Conservation (phyloP, 2,113 vertebrate genomes). For the Numida meleagris region DNA sequence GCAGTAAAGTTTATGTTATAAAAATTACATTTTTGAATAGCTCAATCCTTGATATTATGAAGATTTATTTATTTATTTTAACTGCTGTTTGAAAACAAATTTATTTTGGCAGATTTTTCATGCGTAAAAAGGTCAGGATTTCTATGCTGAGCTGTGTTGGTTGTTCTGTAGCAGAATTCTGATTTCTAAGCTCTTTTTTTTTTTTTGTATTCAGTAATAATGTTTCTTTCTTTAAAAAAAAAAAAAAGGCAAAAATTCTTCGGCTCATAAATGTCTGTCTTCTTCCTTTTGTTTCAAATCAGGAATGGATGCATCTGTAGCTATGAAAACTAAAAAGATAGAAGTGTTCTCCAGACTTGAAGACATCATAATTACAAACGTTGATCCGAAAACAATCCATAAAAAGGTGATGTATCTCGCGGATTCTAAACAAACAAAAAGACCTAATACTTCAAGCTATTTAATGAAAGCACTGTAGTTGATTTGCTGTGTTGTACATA, state of each 20-base stretch:
- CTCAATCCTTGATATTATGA: neutral
- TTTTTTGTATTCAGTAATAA: neutral
- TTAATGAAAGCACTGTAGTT: neutral
- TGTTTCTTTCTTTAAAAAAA: neutral
- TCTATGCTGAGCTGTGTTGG: neutral
- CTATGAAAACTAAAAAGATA: constrained; percentile 81
- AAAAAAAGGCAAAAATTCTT: neutral
- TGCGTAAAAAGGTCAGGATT: neutral
- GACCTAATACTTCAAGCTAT: neutral
- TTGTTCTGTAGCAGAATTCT: neutral
- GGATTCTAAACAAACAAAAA: neutral
- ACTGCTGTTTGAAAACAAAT: neutral
- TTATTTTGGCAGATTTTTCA: neutral
- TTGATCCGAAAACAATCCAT: constrained; percentile 87
- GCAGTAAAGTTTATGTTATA: neutral
- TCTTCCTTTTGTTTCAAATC: neutral
- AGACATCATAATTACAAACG: constrained; percentile 87
- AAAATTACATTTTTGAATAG: neutral
- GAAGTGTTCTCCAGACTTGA: constrained; percentile 85
- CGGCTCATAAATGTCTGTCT: neutral
- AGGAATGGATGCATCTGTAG: constrained; percentile 89
- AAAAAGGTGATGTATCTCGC: constrained; percentile 82
- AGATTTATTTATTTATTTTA: neutral
- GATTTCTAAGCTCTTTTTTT: neutral
- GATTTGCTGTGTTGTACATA: neutral